Evolutionary conservation across 2,113 vertebrate genomes (phyloP).

Genomic region (Girardinichthys multiradiatus): DNA sequence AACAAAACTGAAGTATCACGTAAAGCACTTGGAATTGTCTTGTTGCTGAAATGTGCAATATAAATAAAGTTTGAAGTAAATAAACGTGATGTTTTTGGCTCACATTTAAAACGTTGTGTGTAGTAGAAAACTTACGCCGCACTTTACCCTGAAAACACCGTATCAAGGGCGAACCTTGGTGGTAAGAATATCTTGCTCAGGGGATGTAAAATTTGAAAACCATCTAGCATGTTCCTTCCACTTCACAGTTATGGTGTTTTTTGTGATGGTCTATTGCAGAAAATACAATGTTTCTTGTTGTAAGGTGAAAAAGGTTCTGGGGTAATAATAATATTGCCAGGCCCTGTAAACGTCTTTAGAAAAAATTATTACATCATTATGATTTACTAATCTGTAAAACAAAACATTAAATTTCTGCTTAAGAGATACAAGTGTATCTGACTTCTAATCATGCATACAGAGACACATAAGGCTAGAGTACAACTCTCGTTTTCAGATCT

Average conservation of each 20-base stretch:
- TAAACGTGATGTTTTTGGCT: too few species aligned
- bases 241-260: too few species aligned
- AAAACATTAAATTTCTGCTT: constrained; percentile 1
- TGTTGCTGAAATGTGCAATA: too few species aligned
- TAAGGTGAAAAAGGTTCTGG: too few species aligned
- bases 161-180: not conserved
- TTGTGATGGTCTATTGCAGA: too few species aligned
- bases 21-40: too few species aligned
- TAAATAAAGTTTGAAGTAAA: too few species aligned
- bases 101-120: too few species aligned
- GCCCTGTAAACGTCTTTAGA: not conserved
- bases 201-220: not conserved
- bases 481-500: constrained; percentile 34
- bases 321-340: too few species aligned
- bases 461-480: constrained; percentile 19
- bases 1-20: too few species aligned
- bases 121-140: too few species aligned
- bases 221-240: not conserved
- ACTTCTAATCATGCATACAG: not conserved
- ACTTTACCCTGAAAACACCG: not conserved
- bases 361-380: not conserved
- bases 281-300: not conserved
- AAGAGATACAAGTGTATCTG: not conserved
- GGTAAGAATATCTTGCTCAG: too few species aligned
- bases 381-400: not conserved